A percentile compares a stretch with the other conserved stretches of the same genome.
Conservation (phyloP, 2,888 invertebrate genomes). For the Polyommatus iphigenia region DNA sequence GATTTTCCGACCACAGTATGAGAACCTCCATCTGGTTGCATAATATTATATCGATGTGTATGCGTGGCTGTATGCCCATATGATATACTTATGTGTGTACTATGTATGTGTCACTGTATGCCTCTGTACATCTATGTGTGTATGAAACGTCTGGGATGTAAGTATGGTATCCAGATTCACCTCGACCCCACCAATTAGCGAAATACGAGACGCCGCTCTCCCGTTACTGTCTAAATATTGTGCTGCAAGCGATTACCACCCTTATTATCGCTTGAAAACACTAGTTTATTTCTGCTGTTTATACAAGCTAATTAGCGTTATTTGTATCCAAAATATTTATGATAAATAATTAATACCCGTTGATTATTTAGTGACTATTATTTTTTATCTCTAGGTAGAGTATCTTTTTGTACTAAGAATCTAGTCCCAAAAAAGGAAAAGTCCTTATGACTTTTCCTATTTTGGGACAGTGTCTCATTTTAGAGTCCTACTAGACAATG, state of each 20-base stretch:
- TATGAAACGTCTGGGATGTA: conserved; percentile 19
- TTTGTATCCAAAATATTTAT: neutral
- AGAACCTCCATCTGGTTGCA: neutral
- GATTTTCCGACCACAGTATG: neutral
- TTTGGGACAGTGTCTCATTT: neutral
- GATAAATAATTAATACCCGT: neutral
- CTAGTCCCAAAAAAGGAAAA: neutral
- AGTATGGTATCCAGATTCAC: conserved; percentile 34
- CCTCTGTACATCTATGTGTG: neutral
- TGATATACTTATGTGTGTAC: neutral
- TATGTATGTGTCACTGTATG: neutral
- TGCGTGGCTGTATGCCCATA: neutral
- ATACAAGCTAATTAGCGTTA: conserved; percentile 12
- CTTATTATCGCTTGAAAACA: conserved; percentile 12
- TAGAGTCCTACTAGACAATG: neutral
- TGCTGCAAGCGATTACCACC: conserved; percentile 5
- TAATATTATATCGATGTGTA: neutral
- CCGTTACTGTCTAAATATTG: conserved; percentile 39
- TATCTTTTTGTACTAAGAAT: neutral
- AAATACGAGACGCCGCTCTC: conserved; percentile 43
- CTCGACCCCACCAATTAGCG: conserved; percentile 46
- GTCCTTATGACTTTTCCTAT: neutral
- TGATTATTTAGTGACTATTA: neutral
- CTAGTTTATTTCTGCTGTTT: neutral
- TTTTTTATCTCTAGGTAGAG: neutral